Evolutionary conservation across 2,888 invertebrate species (phyloP).

Genomic region (Melipona beecheii): DNA sequence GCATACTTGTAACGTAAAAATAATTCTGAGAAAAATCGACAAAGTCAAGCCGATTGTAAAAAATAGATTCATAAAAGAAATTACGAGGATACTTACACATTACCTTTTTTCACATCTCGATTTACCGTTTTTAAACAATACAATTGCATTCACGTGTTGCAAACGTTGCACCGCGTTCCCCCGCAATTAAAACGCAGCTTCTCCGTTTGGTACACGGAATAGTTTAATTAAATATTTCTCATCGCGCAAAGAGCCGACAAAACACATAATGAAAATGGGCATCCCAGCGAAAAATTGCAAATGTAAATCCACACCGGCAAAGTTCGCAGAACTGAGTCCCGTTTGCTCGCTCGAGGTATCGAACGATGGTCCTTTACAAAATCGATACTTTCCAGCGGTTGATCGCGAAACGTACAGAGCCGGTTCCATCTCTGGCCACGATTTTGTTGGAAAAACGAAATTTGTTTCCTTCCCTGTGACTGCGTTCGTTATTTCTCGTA

Average conservation of each 20-base stretch:
- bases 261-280: neutral
- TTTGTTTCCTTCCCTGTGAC: conserved; percentile 35
- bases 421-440: neutral
- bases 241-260: neutral
- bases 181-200: neutral
- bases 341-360: neutral
- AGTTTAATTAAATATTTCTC: neutral
- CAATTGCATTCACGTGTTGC: neutral
- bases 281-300: neutral
- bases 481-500: conserved; percentile 9
- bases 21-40: neutral
- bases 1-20: too few relatives aligned
- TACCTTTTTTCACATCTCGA: neutral
- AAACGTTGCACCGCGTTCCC: neutral
- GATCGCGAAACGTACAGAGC: neutral
- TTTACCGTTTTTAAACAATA: too few relatives aligned
- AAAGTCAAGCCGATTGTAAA: neutral
- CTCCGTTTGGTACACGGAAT: neutral
- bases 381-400: neutral
- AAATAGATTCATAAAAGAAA: neutral
- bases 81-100: neutral
- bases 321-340: conserved; percentile 10
- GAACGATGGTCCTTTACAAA: neutral
- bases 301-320: neutral
- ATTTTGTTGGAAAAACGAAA: conserved; percentile 5